A percentile compares a stretch with the other conserved stretches of the same genome.
Conservation (phyloP, 92 coral and sea anemone species). For the Scolanthus callimorphus region DNA sequence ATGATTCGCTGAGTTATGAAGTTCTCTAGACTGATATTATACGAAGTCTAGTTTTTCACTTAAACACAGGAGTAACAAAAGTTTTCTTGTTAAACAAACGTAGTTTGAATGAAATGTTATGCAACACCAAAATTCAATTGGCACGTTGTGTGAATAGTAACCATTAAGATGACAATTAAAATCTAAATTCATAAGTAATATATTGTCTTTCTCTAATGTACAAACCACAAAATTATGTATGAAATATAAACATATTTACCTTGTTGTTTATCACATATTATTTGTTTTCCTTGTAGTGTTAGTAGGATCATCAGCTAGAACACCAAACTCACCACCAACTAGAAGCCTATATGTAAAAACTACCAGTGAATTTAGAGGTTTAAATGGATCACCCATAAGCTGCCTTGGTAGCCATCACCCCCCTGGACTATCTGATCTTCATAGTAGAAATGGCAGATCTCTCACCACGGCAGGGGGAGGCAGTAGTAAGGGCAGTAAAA, state of each 20-base stretch:
- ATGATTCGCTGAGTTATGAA: too few relatives aligned
- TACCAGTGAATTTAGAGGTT: constrained; percentile 5
- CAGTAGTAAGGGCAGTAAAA: constrained; percentile 70
- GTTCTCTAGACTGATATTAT: too few relatives aligned
- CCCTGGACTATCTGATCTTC: constrained; percentile 39
- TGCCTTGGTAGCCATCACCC: constrained; percentile 19
- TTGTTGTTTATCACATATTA: not conserved
- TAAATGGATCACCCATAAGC: constrained; percentile 9
- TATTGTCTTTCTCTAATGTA: too few relatives aligned
- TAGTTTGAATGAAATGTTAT: too few relatives aligned
- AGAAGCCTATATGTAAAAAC: constrained; percentile 15
- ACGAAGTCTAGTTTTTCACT: too few relatives aligned
- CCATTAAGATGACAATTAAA: too few relatives aligned
- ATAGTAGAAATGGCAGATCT: constrained; percentile 5
- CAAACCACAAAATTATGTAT: not conserved
- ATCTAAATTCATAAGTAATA: too few relatives aligned
- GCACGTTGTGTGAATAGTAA: too few relatives aligned
- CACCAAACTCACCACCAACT: not conserved
- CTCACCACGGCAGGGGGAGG: constrained; percentile 47
- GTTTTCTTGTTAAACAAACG: too few relatives aligned
- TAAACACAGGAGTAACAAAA: too few relatives aligned
- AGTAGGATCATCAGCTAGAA: not conserved
- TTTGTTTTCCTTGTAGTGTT: not conserved
- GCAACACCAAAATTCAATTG: too few relatives aligned
- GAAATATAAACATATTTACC: not conserved